phyloP scores from a whole-genome alignment of 1,140 invertebrate species.

The Caenorhabditis brenneri region DNA sequence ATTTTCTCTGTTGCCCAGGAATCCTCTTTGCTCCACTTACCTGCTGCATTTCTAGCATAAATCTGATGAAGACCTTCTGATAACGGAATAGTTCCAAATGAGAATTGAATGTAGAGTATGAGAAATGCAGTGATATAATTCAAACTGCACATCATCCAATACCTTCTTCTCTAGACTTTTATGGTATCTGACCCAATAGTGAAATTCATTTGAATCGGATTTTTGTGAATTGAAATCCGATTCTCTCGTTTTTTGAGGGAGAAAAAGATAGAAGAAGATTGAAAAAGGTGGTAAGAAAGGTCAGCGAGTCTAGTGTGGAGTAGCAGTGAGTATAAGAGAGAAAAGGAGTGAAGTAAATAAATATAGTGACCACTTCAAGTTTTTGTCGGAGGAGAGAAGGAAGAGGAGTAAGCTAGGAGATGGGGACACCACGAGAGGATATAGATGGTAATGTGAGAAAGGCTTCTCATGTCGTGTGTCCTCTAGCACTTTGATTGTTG shows the following conservation, averaged over 20 bases:
- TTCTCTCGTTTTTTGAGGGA: not conserved
- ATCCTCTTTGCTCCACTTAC: not conserved
- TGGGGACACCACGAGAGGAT: not conserved
- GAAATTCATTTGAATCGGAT: conserved; percentile 19
- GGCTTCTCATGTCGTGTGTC: conserved; percentile 33
- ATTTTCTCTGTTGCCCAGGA: not conserved
- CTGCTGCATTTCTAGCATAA: conserved; percentile 16
- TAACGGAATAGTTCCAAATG: conserved; percentile 13
- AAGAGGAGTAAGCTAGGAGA: not conserved
- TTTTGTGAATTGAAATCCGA: conserved; percentile 7
- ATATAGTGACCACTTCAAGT: conserved; percentile 38
- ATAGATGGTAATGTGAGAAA: conserved; percentile 43
- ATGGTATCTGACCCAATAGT: not conserved
- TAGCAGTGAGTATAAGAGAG: not conserved
- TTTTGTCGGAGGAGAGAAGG: not conserved
- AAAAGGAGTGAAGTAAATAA: conserved; percentile 17
- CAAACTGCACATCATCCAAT: not conserved
- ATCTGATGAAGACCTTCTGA: conserved; percentile 41
- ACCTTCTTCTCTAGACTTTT: not conserved
- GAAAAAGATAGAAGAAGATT: not conserved
- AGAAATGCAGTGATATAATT: not conserved
- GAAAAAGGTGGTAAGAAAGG: not conserved
- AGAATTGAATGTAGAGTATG: not conserved
- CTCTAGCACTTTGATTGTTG: conserved; percentile 40
- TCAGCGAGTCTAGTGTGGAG: not conserved